These are phyloP conservation scores for Alaudala cheleensis DNA, from an alignment of 2,113 vertebrate species.

Conservation along the genomic window DNA sequence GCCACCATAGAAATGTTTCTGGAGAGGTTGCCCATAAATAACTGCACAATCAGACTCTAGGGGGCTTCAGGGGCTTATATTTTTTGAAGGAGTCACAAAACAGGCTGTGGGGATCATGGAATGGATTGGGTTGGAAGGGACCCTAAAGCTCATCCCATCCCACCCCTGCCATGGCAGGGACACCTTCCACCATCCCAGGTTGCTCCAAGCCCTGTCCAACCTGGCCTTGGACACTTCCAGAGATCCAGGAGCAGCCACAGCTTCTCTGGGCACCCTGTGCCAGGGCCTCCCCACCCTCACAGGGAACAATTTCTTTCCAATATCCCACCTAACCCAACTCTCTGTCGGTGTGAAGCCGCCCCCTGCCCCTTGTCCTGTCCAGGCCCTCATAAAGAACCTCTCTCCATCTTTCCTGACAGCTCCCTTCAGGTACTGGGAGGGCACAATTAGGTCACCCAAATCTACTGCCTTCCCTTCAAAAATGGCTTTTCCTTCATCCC, in stretches of 20 bases:
- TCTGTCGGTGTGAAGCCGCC: neutral
- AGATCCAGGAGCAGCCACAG: neutral
- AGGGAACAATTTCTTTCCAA: neutral
- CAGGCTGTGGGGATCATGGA: neutral
- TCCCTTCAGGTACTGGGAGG: neutral
- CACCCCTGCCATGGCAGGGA: neutral
- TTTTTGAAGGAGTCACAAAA: neutral
- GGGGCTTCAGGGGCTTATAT: neutral
- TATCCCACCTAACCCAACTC: too few relatives aligned
- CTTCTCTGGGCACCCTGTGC: neutral
- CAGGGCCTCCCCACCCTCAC: neutral
- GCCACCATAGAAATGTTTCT: neutral
- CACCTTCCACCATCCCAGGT: accelerated
- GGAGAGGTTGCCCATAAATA: neutral
- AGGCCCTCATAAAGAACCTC: neutral
- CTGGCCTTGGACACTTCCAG: neutral
- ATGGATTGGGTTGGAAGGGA: neutral
- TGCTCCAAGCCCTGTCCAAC: accelerated
- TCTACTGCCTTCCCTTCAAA: neutral
- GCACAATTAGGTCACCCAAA: neutral
- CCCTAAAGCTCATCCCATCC: neutral
- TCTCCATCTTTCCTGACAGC: neutral
- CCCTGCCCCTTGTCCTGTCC: too few relatives aligned
- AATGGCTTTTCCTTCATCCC: neutral
- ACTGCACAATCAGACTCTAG: neutral